These are phyloP conservation scores for Tachuris rubrigastra DNA, from an alignment of 2,113 vertebrate genomes.

Conservation along the genomic window DNA sequence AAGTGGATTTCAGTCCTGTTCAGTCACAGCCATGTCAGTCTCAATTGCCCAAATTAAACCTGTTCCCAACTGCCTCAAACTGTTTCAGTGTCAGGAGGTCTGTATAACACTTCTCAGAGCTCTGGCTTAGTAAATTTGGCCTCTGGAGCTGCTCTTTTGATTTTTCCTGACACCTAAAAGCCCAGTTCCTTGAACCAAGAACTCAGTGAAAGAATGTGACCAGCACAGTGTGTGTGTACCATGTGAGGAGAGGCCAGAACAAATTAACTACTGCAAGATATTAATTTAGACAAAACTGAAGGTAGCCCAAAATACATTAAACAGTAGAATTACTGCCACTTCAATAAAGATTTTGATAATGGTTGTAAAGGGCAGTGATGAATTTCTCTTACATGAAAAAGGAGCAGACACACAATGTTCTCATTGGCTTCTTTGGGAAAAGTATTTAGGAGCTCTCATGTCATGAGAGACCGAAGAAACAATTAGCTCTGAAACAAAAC, in stretches of 20 bases:
- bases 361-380: not conserved
- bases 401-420: not conserved
- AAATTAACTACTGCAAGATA: not conserved
- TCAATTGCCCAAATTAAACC: not conserved
- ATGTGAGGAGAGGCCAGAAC: not conserved
- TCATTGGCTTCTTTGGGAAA: not conserved
- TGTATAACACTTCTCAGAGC: not conserved
- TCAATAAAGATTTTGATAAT: not conserved
- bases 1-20: constrained; percentile 2
- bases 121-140: not conserved
- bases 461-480: not conserved
- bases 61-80: not conserved
- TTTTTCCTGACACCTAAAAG: not conserved
- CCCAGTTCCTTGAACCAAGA: not conserved
- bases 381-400: not conserved
- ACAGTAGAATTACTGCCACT: not conserved
- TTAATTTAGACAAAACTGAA: not conserved
- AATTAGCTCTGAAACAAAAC: not conserved
- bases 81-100: not conserved
- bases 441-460: not conserved
- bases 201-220: not conserved
- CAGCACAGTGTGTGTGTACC: not conserved
- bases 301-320: not conserved
- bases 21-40: not conserved
- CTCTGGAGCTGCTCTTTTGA: not conserved